These are phyloP conservation scores for Micromussa lordhowensis DNA, from an alignment of 92 coral and sea anemone species.

Conservation along the genomic window DNA sequence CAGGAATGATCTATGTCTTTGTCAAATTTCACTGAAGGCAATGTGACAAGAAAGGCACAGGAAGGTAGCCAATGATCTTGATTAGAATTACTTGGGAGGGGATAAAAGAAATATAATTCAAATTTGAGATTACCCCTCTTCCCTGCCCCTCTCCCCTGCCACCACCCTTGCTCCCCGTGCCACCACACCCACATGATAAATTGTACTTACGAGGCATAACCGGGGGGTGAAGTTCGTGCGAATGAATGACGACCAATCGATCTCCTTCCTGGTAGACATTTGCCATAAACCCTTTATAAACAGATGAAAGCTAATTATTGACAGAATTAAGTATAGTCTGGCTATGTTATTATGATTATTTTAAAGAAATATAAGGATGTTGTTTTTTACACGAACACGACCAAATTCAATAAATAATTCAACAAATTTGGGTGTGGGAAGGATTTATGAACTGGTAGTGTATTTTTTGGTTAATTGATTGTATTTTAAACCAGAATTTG, in stretches of 20 bases:
- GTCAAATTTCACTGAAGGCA: background rate
- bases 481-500: no score
- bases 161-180: background rate
- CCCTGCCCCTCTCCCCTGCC: no score
- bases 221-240: constrained; percentile 68
- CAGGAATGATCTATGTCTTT: no score
- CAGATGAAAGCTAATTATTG: background rate
- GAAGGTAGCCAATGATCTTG: background rate
- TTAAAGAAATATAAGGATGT: background rate
- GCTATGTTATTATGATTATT: no score
- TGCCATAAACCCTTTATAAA: constrained; percentile 50
- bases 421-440: no score
- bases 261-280: constrained; percentile 65
- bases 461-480: no score
- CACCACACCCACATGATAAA: background rate
- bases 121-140: background rate
- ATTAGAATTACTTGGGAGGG: background rate
- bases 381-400: no score
- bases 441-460: no score
- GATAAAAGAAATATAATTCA: no score
- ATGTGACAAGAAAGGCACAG: background rate
- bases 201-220: constrained; percentile 74
- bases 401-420: no score
- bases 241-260: constrained; percentile 43
- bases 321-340: no score